Conservation (phyloP, 2,888 invertebrate genomes). For the Synanthedon andrenaeformis region DNA sequence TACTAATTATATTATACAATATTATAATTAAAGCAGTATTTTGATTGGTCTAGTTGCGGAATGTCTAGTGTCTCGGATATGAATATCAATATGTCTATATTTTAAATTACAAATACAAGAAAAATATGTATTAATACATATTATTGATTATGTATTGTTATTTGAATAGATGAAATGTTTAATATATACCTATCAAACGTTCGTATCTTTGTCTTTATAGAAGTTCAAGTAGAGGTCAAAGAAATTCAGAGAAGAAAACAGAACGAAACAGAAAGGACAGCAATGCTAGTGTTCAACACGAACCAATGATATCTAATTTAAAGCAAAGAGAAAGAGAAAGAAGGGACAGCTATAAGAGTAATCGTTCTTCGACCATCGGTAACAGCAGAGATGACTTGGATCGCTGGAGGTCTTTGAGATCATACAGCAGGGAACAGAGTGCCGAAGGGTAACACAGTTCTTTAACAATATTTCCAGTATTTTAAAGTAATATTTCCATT, state of each 20-base stretch:
- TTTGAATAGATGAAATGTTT: background rate
- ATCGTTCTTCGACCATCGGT: constrained; percentile 56
- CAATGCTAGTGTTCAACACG: constrained; percentile 50
- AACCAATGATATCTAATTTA: constrained; percentile 29
- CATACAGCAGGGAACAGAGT: constrained; percentile 63
- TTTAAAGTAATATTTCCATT: too few species aligned
- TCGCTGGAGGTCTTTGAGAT: constrained; percentile 57
- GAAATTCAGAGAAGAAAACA: constrained; percentile 43
- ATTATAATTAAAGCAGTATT: too few species aligned
- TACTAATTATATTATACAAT: too few species aligned
- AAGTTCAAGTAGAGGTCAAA: constrained; percentile 58
- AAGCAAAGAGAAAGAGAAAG: constrained; percentile 48
- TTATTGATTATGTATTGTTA: background rate
- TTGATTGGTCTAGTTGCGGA: too few species aligned
- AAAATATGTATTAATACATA: background rate
- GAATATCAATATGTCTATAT: too few species aligned
- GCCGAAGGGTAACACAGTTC: constrained; percentile 43
- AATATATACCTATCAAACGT: background rate
- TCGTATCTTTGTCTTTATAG: constrained; percentile 14
- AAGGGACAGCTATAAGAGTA: constrained; percentile 55
- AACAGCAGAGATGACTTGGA: constrained; percentile 62
- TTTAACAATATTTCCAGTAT: background rate
- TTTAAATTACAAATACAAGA: too few species aligned
- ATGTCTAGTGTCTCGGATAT: too few species aligned
- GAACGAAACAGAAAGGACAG: constrained; percentile 47